Conservation (phyloP, 2,888 invertebrate species). For the Liodrosophila aerea region DNA sequence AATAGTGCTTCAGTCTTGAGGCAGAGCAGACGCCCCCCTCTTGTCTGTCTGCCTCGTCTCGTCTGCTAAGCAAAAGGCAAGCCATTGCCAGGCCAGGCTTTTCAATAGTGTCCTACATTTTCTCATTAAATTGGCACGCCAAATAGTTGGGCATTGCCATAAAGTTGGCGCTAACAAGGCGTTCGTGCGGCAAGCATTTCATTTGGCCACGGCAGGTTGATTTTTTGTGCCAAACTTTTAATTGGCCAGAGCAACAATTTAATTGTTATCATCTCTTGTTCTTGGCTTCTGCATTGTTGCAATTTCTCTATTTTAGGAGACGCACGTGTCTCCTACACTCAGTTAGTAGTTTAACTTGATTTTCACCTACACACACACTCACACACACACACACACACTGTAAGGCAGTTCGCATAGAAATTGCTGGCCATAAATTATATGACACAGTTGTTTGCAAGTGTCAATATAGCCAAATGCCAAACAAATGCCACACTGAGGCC, state of each 20-base stretch:
- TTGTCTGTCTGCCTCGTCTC: conserved; percentile 3
- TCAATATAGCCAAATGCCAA: conserved; percentile 57
- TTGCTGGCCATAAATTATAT: conserved; percentile 60
- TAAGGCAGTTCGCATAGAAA: too few species aligned
- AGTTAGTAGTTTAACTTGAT: conserved; percentile 33
- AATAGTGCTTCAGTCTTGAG: conserved; percentile 61
- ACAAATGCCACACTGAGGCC: conserved; percentile 30
- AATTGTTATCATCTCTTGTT: conserved; percentile 55
- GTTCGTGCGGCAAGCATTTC: conserved; percentile 55
- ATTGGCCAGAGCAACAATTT: conserved; percentile 65
- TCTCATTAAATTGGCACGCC: conserved; percentile 76
- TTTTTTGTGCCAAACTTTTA: conserved; percentile 68
- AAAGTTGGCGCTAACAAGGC: conserved; percentile 73
- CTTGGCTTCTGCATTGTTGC: background rate
- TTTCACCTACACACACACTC: conserved; percentile 7
- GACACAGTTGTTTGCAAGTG: conserved; percentile 66
- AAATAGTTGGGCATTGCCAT: conserved; percentile 67
- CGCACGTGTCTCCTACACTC: conserved; percentile 25
- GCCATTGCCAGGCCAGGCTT: background rate
- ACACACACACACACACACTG: background rate
- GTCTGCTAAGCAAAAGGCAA: conserved; percentile 8
- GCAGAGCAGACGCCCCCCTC: conserved; percentile 28
- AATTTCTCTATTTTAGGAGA: conserved; percentile 5
- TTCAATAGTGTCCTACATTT: conserved; percentile 63
- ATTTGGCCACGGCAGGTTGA: conserved; percentile 56